Evolutionary conservation across 1,140 invertebrate genomes (phyloP).

Genomic region (Trichonephila clavata): DNA sequence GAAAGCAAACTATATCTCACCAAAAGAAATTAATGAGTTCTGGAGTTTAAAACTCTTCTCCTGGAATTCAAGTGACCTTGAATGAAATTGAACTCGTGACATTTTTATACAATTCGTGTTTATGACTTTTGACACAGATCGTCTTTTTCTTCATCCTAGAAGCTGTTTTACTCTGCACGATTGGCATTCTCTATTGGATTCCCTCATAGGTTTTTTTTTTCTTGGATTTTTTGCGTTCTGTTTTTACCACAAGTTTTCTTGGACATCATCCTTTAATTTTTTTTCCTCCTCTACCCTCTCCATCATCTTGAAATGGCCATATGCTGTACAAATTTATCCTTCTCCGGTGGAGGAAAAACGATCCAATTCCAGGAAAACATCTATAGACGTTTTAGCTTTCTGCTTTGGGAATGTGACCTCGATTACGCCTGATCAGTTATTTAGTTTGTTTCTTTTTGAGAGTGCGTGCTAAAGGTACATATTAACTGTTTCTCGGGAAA

Average conservation of each 20-base stretch:
- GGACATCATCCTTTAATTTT: not conserved
- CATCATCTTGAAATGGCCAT: slow-evolving; percentile 26
- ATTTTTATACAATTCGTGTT: not conserved
- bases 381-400: slow-evolving; percentile 18
- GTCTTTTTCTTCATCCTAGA: not conserved
- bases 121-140: not conserved
- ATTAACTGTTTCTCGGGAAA: not conserved
- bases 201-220: not conserved
- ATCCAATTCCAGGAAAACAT: slow-evolving; percentile 18
- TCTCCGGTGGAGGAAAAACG: not conserved
- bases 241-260: slow-evolving; percentile 16
- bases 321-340: slow-evolving; percentile 12
- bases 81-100: not conserved
- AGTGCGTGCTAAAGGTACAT: slow-evolving; percentile 14
- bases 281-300: not conserved
- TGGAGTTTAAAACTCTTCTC: not conserved
- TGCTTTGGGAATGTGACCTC: slow-evolving; percentile 11
- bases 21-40: not conserved
- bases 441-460: slow-evolving; percentile 12
- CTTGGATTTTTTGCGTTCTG: not conserved
- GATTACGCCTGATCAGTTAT: slow-evolving; percentile 9
- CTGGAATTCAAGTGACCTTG: not conserved
- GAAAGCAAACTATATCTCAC: not conserved
- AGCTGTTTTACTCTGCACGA: not conserved
- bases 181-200: slow-evolving; percentile 21